Base-by-base conservation (phyloP, 2,113 vertebrate species). In the Larimichthys polyactis region DNA sequence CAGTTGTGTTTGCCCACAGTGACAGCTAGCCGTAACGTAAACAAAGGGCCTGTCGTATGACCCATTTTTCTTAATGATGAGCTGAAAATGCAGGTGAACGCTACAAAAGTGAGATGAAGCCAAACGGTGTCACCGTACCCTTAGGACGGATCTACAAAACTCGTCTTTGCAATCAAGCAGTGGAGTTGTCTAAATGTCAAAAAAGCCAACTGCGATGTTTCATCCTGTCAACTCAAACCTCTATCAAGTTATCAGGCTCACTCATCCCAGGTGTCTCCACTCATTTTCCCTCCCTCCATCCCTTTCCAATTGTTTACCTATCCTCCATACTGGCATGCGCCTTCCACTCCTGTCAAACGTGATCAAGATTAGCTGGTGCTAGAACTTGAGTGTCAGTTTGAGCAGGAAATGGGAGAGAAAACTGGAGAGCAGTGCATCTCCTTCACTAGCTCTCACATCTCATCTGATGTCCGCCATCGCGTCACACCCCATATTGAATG, bases 301-400 rank as follows among this genome's bases (percentile, higher is more conserved):
- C 55, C 27, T 51, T 71, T 81, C 81, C 79, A 87, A 62, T 91
- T 87, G 87, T 91, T 92, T 91, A 87, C 90, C 90, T 86, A 44
- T 78, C 70, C 76, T 43, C 81, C 46, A 4, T 79, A 66, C 75
- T 58, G 87, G 83, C 90, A 54, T 84, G 89, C 73, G 74, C 78
- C 77, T 83, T 93, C 87, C 87, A n/a, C 80, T 48, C 75, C 91
- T 93, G 94, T 93, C 95, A 94, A 85, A 89, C 81, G 80, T 67
- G 72, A 92, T 95, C 90, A 92, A 80, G 88, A 86, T 91, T 75
- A 87, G 84, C 72, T 17, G 81, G 79, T 62, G 43, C 80, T 80
- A 24, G 83, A 80, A 74, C 59, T 65, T 82, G 83, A 90, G 75
- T 86, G 90, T 82, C 89, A 92, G 87, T 69, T 81, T 12, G 58